Conservation (phyloP, 2,797 vertebrate species). For the Liasis olivaceus region DNA sequence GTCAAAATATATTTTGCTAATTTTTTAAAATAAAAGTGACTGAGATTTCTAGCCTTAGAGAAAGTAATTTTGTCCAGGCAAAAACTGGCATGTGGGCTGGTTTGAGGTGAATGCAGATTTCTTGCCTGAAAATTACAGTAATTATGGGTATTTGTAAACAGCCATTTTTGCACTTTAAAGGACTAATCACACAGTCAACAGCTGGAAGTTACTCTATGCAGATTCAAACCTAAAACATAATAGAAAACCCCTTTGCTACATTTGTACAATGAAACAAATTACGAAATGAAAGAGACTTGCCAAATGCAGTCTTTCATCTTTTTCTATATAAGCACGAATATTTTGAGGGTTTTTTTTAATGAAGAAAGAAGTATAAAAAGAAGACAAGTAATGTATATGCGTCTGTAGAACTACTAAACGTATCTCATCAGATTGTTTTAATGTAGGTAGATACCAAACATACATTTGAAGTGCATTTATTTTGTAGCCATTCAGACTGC, state of each 20-base stretch:
- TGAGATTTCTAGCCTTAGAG: conserved; percentile 66
- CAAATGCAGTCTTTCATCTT: conserved; percentile 52
- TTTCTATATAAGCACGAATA: conserved; percentile 52
- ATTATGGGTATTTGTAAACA: conserved; percentile 70
- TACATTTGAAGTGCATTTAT: conserved; percentile 19
- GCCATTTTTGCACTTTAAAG: conserved; percentile 60
- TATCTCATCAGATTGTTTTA: conserved; percentile 11
- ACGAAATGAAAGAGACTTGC: conserved; percentile 53
- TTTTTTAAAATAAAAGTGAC: conserved; percentile 65
- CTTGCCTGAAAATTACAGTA: conserved; percentile 67
- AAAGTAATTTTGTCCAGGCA: conserved; percentile 65
- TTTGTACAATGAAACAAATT: conserved; percentile 62
- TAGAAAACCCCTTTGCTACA: conserved; percentile 70
- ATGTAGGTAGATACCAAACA: conserved; percentile 43
- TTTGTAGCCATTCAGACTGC: conserved; percentile 51
- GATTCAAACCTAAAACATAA: conserved; percentile 65
- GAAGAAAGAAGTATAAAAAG: conserved; percentile 44
- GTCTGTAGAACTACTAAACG: conserved; percentile 24
- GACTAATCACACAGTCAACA: conserved; percentile 66
- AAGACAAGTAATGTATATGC: conserved; percentile 48
- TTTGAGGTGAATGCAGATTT: conserved; percentile 62
- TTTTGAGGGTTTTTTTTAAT: conserved; percentile 29
- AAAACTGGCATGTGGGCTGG: conserved; percentile 60
- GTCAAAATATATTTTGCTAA: conserved; percentile 74
- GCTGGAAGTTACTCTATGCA: conserved; percentile 64